Conservation (phyloP, 2,797 vertebrate species). For the Pangasius macronema region DNA sequence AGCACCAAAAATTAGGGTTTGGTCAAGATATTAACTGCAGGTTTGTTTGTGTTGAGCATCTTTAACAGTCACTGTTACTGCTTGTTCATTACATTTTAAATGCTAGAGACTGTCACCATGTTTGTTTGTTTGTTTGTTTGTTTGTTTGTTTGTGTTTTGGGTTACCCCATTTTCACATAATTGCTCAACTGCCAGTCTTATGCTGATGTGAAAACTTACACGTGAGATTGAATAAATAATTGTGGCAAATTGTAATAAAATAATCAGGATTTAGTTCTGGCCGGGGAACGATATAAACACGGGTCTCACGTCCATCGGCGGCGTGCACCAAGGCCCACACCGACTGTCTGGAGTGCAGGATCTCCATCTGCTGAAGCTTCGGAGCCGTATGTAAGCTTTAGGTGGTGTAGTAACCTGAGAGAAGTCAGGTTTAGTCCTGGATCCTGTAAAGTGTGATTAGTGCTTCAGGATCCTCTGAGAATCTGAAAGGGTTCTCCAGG, state of each 20-base stretch:
- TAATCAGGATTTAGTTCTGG: background rate
- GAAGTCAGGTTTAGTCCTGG: background rate
- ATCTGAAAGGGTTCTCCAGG: slow-evolving; percentile 8
- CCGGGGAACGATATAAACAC: background rate
- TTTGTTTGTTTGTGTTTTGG: background rate
- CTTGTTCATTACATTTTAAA: background rate
- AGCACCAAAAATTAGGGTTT: background rate
- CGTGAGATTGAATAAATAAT: background rate
- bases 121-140: background rate
- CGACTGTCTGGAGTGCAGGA: background rate
- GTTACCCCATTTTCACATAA: background rate
- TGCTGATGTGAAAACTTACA: background rate
- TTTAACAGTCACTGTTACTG: background rate
- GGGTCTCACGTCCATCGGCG: background rate
- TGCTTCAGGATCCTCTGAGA: background rate
- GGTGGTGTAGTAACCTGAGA: background rate
- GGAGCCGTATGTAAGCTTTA: background rate
- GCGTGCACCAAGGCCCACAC: background rate
- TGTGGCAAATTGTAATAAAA: background rate
- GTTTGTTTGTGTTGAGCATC: background rate
- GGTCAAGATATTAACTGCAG: background rate
- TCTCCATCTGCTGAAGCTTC: background rate
- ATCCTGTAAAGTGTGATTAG: slow-evolving; percentile 15
- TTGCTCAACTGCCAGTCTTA: background rate
- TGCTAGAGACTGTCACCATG: background rate